Evolutionary conservation across 2,888 invertebrate genomes (phyloP).

Genomic region (Eupeodes latifasciatus): DNA sequence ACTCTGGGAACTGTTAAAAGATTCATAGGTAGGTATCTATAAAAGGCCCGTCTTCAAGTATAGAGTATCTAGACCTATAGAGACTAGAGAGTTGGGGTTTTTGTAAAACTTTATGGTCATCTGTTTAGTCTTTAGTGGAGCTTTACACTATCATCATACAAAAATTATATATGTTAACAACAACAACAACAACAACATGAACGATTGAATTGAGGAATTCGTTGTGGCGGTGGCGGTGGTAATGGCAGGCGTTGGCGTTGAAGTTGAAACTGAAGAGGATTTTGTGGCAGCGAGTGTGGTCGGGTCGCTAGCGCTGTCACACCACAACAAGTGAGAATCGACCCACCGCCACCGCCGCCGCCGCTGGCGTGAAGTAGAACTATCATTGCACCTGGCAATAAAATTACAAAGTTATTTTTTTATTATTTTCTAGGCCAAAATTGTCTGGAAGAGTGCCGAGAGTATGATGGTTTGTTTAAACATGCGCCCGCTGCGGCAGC

Average conservation of each 20-base stretch:
- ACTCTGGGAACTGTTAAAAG: constrained; percentile 14
- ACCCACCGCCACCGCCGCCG: background rate
- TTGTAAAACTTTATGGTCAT: constrained; percentile 69
- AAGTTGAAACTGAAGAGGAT: constrained; percentile 58
- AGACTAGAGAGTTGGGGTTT: constrained; percentile 35
- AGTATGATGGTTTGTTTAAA: constrained; percentile 39
- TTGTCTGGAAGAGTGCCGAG: constrained; percentile 46
- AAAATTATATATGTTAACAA: constrained; percentile 8
- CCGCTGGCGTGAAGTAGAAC: constrained; percentile 59
- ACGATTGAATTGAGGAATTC: constrained; percentile 31
- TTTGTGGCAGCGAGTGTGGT: constrained; percentile 54
- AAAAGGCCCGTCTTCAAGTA: background rate
- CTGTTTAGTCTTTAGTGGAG: constrained; percentile 70
- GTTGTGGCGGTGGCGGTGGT: background rate
- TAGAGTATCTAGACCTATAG: background rate
- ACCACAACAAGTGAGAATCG: constrained; percentile 48
- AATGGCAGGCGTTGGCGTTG: background rate
- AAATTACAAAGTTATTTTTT: constrained; percentile 41
- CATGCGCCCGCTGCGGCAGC: background rate
- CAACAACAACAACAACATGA: constrained; percentile 5
- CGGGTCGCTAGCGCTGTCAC: constrained; percentile 44
- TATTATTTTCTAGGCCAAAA: constrained; percentile 46
- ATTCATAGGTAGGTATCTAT: background rate
- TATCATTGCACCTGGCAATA: constrained; percentile 70
- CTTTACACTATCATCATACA: constrained; percentile 62